A percentile compares a stretch with the other conserved stretches of the same genome.
These are phyloP conservation scores for Acanthisitta chloris DNA, from an alignment of 2,113 vertebrate genomes.

Conservation along the genomic window DNA sequence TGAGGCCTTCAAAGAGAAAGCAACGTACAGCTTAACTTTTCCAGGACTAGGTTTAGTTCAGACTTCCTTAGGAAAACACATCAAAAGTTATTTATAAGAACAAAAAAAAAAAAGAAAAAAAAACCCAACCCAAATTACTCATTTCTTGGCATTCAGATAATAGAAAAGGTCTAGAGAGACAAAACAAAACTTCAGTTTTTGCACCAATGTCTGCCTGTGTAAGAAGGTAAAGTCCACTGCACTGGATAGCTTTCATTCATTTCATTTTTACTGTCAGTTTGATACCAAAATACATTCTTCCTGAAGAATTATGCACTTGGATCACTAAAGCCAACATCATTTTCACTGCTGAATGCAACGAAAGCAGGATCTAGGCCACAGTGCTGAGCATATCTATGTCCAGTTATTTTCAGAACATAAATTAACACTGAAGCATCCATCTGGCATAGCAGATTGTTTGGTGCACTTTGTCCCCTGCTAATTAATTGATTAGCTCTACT, in stretches of 20 bases:
- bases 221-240: not conserved
- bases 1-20: not conserved
- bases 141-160: constrained; percentile 23
- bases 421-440: constrained; percentile 41
- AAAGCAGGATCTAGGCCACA: not conserved
- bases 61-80: not conserved
- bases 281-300: constrained; percentile 6
- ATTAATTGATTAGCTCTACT: constrained; percentile 43
- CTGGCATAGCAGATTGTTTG: constrained; percentile 43
- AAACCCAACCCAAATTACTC: not conserved
- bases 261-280: not conserved
- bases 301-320: not conserved
- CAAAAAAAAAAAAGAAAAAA: not conserved
- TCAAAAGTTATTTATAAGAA: constrained; percentile 2
- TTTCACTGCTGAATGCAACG: not conserved
- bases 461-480: constrained; percentile 27
- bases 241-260: not conserved
- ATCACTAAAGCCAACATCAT: not conserved
- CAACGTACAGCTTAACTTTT: not conserved
- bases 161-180: not conserved
- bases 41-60: not conserved
- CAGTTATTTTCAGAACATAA: constrained; percentile 38
- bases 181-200: not conserved
- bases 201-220: not conserved
- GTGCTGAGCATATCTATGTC: not conserved